Conservation (phyloP, 2,888 invertebrate species). For the Leptogaster cylindrica region DNA sequence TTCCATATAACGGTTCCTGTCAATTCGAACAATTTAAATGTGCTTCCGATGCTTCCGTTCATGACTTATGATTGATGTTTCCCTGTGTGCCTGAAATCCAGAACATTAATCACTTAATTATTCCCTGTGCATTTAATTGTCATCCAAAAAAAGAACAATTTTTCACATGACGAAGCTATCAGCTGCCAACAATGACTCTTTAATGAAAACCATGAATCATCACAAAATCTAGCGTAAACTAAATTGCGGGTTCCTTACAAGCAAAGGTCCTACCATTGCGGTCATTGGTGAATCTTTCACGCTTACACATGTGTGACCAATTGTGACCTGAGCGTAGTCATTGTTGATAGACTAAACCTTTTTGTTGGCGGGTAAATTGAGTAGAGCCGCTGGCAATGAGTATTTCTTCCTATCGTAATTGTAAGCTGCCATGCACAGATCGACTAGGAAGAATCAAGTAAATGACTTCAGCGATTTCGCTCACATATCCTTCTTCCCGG, state of each 20-base stretch:
- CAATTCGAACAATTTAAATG: too few relatives aligned
- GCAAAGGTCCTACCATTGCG: neutral
- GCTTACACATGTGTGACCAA: constrained; percentile 26
- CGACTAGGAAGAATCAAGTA: neutral
- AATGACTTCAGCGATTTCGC: constrained; percentile 19
- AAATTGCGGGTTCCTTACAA: neutral
- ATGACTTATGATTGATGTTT: too few relatives aligned
- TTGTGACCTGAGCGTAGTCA: constrained; percentile 12
- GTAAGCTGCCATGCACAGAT: neutral
- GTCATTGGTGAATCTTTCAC: neutral
- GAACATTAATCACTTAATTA: too few relatives aligned
- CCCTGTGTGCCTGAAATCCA: too few relatives aligned
- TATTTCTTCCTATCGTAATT: neutral
- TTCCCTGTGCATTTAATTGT: too few relatives aligned
- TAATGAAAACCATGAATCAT: constrained; percentile 47
- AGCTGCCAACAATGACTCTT: constrained; percentile 39
- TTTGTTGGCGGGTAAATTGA: neutral
- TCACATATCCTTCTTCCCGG: neutral
- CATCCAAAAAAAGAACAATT: constrained; percentile 6
- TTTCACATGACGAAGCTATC: constrained; percentile 42
- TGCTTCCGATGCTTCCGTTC: too few relatives aligned
- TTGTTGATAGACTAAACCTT: neutral
- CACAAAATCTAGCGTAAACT: constrained; percentile 5
- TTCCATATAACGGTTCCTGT: too few relatives aligned
- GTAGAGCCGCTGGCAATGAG: neutral